Evolutionary conservation across 2,113 vertebrate genomes (phyloP).

Genomic region (Spilogale gracilis): DNA sequence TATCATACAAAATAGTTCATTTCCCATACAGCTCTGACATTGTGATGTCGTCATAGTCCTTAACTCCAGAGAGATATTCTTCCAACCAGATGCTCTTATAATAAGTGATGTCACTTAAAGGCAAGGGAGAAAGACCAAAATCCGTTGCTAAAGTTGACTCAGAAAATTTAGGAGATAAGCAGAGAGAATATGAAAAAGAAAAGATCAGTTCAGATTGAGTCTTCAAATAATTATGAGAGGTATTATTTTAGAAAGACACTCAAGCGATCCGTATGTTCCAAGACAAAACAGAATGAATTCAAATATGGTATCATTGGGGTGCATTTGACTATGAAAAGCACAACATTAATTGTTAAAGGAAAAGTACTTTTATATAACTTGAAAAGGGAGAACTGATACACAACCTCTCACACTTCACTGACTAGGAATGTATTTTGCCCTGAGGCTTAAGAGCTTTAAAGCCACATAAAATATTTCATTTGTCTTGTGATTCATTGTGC

Average conservation of each 20-base stretch:
- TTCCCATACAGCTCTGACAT: not conserved
- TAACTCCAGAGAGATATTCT: not conserved
- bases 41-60: not conserved
- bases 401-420: slow-evolving; percentile 66
- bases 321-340: slow-evolving; percentile 48
- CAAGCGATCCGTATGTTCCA: not conserved
- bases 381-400: slow-evolving; percentile 71
- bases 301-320: not conserved
- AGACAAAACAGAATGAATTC: slow-evolving; percentile 49
- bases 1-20: not conserved
- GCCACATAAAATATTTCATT: slow-evolving; percentile 77
- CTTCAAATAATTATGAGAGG: slow-evolving; percentile 24
- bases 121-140: not conserved
- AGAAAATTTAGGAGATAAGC: not conserved
- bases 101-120: slow-evolving; percentile 9
- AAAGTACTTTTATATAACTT: slow-evolving; percentile 65
- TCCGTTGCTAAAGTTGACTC: not conserved
- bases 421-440: slow-evolving; percentile 76
- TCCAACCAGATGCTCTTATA: not conserved
- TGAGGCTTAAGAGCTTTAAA: slow-evolving; percentile 69
- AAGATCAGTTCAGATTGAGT: not conserved
- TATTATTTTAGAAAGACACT: slow-evolving; percentile 35
- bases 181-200: slow-evolving; percentile 3
- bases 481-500: slow-evolving; percentile 77
- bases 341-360: slow-evolving; percentile 16